Base-by-base conservation (phyloP, 2,888 invertebrate species). In the Tryphoninae sp. region DNA sequence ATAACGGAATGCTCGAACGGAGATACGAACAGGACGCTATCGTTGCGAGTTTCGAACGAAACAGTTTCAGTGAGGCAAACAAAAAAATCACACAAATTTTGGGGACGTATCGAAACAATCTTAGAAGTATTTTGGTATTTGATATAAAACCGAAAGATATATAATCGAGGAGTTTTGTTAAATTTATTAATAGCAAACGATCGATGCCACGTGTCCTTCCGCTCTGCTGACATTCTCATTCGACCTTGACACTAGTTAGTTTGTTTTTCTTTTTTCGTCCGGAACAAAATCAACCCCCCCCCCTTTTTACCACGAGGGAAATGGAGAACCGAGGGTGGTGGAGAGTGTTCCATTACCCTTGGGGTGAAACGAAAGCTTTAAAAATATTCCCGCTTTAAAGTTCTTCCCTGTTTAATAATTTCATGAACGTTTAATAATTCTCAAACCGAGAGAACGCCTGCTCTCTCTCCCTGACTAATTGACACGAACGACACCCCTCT, bases 371-470 rank as follows among this genome's bases (percentile, higher is more conserved):
- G 58, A 58, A 61, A 40, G 53, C 68, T 42, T 62, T 1, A 68
- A 68, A 68, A 76, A 40, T 61, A 68, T 49, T 49, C 45, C 19
- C 22, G 33, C 53, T 42, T 67, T 16, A n/a, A 55, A 33, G 16
- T 55, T 59, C 67, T 59, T 45, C 16, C 4, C 45, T 58, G 75
- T 45, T 45, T 69, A 68, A 62, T 76, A 76, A 76, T 76, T 76
- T 59, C 76, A 53, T 62, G 68, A 49, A 51, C 45, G 53, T 76
- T 33, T 69, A 62, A 76, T 76, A 68, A 76, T 76, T 53, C 42
- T 16, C 22, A 61, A 16, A n/a, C 23, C 33, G 33, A 33, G 33
- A 40, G 51, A 69, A 68, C 61, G 53, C 76, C n/a, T n/a, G 22
- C 7, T 42, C 33, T 22, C 62, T 53, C 53, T 53, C 49, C 8